phyloP scores from a whole-genome alignment of 2,113 vertebrate species.

The Mohoua ochrocephala region DNA sequence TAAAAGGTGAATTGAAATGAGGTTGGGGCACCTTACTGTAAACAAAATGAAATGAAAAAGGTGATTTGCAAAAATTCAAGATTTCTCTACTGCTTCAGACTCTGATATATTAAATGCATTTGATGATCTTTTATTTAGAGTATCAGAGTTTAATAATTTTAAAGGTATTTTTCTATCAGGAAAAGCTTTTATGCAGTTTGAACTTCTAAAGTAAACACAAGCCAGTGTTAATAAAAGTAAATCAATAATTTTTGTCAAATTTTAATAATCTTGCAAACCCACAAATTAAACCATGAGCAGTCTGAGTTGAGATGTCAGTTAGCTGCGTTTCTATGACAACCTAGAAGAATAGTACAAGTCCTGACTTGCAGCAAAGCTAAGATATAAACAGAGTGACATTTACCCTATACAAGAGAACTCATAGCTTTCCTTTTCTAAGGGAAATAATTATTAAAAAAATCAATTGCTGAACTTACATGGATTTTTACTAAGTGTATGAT shows the following conservation, averaged over 20 bases:
- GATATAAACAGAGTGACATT: constrained; percentile 78
- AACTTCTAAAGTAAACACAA: constrained; percentile 72
- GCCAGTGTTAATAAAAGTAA: constrained; percentile 74
- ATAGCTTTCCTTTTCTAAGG: constrained; percentile 46
- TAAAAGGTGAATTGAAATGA: constrained; percentile 64
- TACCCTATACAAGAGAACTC: constrained; percentile 69
- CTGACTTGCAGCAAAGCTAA: constrained; percentile 73
- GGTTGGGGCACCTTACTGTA: constrained; percentile 6
- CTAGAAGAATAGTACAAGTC: constrained; percentile 68
- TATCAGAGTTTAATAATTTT: constrained; percentile 9
- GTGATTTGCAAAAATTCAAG: constrained; percentile 57
- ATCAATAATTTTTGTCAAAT: constrained; percentile 86
- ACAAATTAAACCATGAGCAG: constrained; percentile 80
- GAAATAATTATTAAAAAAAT: not conserved
- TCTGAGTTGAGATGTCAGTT: constrained; percentile 77
- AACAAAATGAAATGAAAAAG: constrained; percentile 68
- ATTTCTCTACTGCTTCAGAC: constrained; percentile 45
- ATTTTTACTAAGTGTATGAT: constrained; percentile 63
- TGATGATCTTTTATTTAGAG: not conserved
- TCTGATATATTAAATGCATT: constrained; percentile 45
- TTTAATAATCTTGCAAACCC: constrained; percentile 81
- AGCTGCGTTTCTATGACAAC: constrained; percentile 82
- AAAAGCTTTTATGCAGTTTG: constrained; percentile 52
- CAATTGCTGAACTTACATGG: constrained; percentile 60
- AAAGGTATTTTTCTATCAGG: constrained; percentile 20